Conservation (phyloP, 2,113 vertebrate species). For the Coturnix japonica region DNA sequence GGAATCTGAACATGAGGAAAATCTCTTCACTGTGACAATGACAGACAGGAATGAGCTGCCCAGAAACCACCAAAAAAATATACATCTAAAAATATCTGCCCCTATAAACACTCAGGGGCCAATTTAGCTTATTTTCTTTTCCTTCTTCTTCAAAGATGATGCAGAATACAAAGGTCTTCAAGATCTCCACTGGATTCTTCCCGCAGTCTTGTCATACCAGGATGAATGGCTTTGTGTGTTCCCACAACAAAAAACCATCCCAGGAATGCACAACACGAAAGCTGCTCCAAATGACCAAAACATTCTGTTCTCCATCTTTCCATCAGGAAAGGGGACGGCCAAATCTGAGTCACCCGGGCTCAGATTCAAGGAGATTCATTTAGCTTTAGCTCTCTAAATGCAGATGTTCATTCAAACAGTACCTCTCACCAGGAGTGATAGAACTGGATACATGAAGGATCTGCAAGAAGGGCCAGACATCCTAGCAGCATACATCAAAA, state of each 20-base stretch:
- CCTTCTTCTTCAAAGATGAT: not conserved
- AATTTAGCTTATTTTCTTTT: not conserved
- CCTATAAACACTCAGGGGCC: not conserved
- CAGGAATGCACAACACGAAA: constrained; percentile 43
- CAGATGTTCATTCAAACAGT: not conserved
- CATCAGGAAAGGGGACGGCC: not conserved
- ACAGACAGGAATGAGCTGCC: too few relatives aligned
- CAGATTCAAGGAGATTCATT: not conserved
- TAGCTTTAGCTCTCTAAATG: not conserved
- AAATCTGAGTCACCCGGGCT: not conserved
- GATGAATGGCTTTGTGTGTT: constrained; percentile 63
- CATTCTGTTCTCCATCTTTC: not conserved
- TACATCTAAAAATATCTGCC: not conserved
- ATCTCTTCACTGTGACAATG: too few relatives aligned
- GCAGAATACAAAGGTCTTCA: constrained; percentile 9
- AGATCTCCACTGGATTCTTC: not conserved
- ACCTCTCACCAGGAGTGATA: not conserved
- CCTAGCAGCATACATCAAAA: not conserved
- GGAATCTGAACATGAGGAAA: too few relatives aligned
- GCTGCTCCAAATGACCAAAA: not conserved
- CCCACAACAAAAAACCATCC: constrained; percentile 52
- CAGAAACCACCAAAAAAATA: too few relatives aligned
- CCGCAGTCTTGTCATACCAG: not conserved
- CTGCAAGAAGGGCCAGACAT: not conserved
- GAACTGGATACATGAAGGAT: not conserved